A percentile compares a stretch with the other conserved stretches of the same genome.
These are phyloP conservation scores for Leptinotarsa texana DNA, from an alignment of 1,140 invertebrate species.

Conservation along the genomic window DNA sequence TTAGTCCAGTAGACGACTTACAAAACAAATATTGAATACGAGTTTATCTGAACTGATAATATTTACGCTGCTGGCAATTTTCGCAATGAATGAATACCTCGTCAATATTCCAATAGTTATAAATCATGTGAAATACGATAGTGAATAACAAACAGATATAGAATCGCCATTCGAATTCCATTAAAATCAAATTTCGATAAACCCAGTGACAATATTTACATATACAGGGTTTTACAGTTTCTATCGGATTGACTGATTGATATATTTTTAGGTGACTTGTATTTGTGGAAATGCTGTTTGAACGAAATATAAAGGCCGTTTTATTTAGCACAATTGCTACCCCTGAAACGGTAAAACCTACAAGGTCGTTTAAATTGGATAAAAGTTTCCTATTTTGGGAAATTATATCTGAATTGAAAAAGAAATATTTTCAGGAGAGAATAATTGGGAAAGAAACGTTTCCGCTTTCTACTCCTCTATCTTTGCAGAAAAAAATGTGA, in stretches of 20 bases:
- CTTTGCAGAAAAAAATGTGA: too few relatives aligned
- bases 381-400: too few relatives aligned
- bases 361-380: too few relatives aligned
- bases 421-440: too few relatives aligned
- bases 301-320: background rate
- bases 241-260: too few relatives aligned
- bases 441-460: too few relatives aligned
- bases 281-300: background rate
- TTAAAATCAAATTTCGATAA: conserved; percentile 7
- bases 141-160: conserved; percentile 8
- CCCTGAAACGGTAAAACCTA: too few relatives aligned
- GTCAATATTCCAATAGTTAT: conserved; percentile 10
- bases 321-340: too few relatives aligned
- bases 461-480: too few relatives aligned
- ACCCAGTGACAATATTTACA: background rate
- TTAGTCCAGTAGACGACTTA: background rate
- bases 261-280: background rate
- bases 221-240: background rate
- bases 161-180: conserved; percentile 1
- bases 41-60: conserved; percentile 19
- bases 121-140: background rate
- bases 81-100: conserved; percentile 2
- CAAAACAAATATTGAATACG: conserved; percentile 11
- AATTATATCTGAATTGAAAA: too few relatives aligned
- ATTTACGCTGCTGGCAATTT: conserved; percentile 13